phyloP scores from a whole-genome alignment of 2,797 vertebrate genomes.

The Lacerta agilis region DNA sequence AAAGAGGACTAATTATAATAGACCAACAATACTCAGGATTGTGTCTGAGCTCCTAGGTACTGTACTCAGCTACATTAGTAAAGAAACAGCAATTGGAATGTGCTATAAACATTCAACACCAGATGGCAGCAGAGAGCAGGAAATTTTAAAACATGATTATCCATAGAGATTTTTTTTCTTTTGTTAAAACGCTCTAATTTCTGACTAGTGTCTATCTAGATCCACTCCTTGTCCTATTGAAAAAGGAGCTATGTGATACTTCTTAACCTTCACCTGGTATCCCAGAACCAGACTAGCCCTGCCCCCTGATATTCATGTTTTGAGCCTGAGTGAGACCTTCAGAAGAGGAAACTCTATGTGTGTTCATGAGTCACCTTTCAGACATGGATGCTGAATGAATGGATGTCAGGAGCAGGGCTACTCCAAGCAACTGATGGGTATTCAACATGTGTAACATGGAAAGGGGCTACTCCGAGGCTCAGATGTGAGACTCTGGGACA shows the following conservation, averaged over 20 bases:
- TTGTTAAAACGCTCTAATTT: too few species aligned
- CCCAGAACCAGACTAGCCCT: neutral
- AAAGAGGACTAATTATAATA: neutral
- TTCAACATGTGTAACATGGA: too few species aligned
- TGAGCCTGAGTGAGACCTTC: neutral
- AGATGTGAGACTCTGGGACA: neutral
- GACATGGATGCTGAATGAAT: neutral
- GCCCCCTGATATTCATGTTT: neutral
- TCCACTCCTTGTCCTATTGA: neutral
- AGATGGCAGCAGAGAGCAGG: neutral
- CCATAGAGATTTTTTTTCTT: neutral
- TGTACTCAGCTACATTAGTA: neutral
- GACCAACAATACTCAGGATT: neutral
- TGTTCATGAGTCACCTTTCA: neutral
- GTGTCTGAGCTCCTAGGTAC: neutral
- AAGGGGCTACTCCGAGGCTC: neutral
- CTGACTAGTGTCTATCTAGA: too few species aligned
- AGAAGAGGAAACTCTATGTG: neutral
- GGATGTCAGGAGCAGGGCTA: neutral
- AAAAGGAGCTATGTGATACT: neutral
- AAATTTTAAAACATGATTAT: neutral
- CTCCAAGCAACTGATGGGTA: too few species aligned
- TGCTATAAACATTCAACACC: neutral
- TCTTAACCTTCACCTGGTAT: neutral
- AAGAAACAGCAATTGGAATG: too few species aligned